A percentile compares a stretch with the other conserved stretches of the same genome.
Evolutionary conservation across 2,797 vertebrate species (phyloP).

Genomic region (Gallirallus australis): DNA sequence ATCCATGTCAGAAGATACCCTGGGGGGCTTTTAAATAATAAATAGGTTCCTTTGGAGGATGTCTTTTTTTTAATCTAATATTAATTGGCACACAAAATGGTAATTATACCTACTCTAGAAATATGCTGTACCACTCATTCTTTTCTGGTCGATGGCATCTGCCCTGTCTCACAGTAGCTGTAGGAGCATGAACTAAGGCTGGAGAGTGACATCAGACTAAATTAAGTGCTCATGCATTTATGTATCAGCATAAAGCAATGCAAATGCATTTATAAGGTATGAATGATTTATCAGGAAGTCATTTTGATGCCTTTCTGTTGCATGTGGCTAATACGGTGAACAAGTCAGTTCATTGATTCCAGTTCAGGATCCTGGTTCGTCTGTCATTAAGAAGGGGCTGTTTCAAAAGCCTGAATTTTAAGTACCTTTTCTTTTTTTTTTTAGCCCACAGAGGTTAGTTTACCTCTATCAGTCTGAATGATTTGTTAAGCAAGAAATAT

Average conservation of each 20-base stretch:
- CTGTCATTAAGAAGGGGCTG: not conserved
- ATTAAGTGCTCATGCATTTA: conserved; percentile 75
- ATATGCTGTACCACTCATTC: not conserved
- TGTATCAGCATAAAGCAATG: conserved; percentile 60
- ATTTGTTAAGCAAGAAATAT: conserved; percentile 36
- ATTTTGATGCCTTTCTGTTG: conserved; percentile 44
- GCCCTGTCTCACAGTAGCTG: conserved; percentile 35
- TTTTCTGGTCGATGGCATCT: conserved; percentile 23
- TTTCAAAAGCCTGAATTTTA: conserved; percentile 36
- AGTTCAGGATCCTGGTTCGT: not conserved
- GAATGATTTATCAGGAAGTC: conserved; percentile 71
- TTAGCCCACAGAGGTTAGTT: not conserved
- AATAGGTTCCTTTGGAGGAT: conserved; percentile 60
- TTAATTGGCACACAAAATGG: conserved; percentile 66
- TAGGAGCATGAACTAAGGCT: not conserved
- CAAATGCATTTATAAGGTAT: conserved; percentile 54
- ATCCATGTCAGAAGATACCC: conserved; percentile 56
- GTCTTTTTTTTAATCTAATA: conserved; percentile 64
- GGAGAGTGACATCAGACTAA: conserved; percentile 74
- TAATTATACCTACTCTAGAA: conserved; percentile 57
- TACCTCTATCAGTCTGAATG: not conserved
- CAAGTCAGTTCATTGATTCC: conserved; percentile 43
- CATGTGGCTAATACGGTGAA: conserved; percentile 46
- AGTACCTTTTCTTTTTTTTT: not conserved
- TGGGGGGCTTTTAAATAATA: conserved; percentile 71